Base-by-base conservation (phyloP, 2,113 vertebrate genomes). In the Nothoprocta pentlandii region DNA sequence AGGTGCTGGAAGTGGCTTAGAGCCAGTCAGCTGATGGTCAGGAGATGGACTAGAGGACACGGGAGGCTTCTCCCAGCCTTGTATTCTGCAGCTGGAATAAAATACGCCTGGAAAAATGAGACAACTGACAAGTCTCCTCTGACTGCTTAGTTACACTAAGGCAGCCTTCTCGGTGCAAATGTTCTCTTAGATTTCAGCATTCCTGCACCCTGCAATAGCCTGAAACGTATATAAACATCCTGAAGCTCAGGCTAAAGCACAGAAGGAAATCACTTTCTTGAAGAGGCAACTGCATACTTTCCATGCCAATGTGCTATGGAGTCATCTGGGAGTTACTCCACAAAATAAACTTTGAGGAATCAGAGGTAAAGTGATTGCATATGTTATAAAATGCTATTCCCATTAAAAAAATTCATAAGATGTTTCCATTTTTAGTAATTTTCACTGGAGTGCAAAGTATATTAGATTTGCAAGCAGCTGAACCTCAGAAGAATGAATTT, bases 391-490 rank as follows among this genome's bases (percentile, higher is more conserved):
- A 71, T 59, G 41, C 15, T 90, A 56, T 58, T 86, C 89, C 76
- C 56, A 64, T 62, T 47, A 49, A 49, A 49, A 75, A 93, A 75
- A 36, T 67, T 68, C 32, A 84, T 75, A 44, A 91, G 86, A 85
- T 63, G 15, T 68, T 92, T 90, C 90, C 73, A 90, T 84, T 77
- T 90, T 91, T 11, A 81, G 80, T 53, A 87, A 76, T 90, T 94
- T 95, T 83, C 44, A 87, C 56, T 73, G 74, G 56, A 87, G 78
- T 58, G 61, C 34, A 80, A 92, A 90, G 58, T n/a, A 68, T 47
- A 59, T 73, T 46, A 79, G 69, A 68, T 61, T 71, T 64, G 56
- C 51, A 91, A 88, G 75, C 53, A 76, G 47, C 0, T 88, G 76
- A 95, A 75, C 15, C 11, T 85, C 11, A 34, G 44, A 87, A 92